A percentile compares a stretch with the other conserved stretches of the same genome.
phyloP scores from a whole-genome alignment of 2,888 invertebrate genomes.

The Stictocephala bisonia region DNA sequence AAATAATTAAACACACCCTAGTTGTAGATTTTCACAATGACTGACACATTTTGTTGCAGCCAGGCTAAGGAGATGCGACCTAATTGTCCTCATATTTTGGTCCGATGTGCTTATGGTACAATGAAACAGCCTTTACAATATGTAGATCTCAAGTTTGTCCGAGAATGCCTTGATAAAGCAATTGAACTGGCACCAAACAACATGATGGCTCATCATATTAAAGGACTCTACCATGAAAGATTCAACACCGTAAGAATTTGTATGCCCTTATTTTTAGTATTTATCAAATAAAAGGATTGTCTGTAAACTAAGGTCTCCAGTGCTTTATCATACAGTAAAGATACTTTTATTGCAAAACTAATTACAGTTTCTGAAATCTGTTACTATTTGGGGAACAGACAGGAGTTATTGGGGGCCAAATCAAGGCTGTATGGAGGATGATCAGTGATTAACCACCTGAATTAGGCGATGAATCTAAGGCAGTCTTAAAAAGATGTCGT shows the following conservation, averaged over 20 bases:
- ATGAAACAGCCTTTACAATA: constrained; percentile 37
- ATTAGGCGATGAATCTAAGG: too few species aligned
- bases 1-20: too few species aligned
- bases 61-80: constrained; percentile 37
- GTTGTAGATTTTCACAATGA: too few species aligned
- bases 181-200: constrained; percentile 47
- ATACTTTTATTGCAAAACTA: not conserved
- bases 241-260: constrained; percentile 4
- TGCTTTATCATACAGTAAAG: too few species aligned
- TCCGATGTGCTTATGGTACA: constrained; percentile 47
- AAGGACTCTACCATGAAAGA: constrained; percentile 21
- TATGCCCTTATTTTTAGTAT: not conserved
- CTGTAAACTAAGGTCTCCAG: not conserved
- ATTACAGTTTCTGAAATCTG: too few species aligned
- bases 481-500: too few species aligned
- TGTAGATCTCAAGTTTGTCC: constrained; percentile 30
- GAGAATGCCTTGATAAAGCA: constrained; percentile 41
- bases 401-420: too few species aligned
- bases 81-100: constrained; percentile 45
- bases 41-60: constrained; percentile 28
- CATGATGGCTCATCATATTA: constrained; percentile 46
- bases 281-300: constrained; percentile 5
- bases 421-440: too few species aligned
- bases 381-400: too few species aligned
- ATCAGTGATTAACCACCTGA: too few species aligned